Evolutionary conservation across 2,113 vertebrate species (phyloP).

Genomic region (Eonycteris spelaea): DNA sequence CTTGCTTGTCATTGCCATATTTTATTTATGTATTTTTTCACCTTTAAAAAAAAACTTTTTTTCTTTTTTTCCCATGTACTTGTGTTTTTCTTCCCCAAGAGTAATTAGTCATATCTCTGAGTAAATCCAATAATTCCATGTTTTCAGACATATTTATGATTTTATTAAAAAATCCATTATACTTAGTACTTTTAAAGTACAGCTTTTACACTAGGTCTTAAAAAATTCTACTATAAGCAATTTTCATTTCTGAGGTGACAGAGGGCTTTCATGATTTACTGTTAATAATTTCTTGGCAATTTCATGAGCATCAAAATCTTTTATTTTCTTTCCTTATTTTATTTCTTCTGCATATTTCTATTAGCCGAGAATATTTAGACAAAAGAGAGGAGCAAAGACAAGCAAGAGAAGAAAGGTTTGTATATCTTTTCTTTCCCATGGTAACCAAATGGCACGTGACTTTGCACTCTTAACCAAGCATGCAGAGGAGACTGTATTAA

Average conservation of each 20-base stretch:
- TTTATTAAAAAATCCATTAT: background rate
- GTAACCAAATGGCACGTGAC: background rate
- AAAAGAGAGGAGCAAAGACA: constrained; percentile 94
- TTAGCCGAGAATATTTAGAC: constrained; percentile 92
- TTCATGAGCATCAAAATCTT: constrained; percentile 36
- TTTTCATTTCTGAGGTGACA: background rate
- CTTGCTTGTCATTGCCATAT: background rate
- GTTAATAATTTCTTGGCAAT: constrained; percentile 35
- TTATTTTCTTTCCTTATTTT: constrained; percentile 62
- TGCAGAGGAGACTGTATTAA: constrained; percentile 45
- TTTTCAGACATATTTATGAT: background rate
- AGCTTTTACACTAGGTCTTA: background rate
- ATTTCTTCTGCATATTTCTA: constrained; percentile 69
- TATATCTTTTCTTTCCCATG: constrained; percentile 59
- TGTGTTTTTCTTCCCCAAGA: background rate
- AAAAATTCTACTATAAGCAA: background rate
- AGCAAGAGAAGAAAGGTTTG: constrained; percentile 95
- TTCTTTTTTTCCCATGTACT: background rate
- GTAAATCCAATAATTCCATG: background rate
- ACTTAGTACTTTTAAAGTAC: background rate
- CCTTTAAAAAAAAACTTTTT: background rate
- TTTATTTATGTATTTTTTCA: background rate
- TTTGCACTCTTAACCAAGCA: constrained; percentile 66
- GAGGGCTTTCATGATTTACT: background rate
- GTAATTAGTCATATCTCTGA: background rate